phyloP scores from a whole-genome alignment of 2,113 vertebrate species.

The Pogona vitticeps region DNA sequence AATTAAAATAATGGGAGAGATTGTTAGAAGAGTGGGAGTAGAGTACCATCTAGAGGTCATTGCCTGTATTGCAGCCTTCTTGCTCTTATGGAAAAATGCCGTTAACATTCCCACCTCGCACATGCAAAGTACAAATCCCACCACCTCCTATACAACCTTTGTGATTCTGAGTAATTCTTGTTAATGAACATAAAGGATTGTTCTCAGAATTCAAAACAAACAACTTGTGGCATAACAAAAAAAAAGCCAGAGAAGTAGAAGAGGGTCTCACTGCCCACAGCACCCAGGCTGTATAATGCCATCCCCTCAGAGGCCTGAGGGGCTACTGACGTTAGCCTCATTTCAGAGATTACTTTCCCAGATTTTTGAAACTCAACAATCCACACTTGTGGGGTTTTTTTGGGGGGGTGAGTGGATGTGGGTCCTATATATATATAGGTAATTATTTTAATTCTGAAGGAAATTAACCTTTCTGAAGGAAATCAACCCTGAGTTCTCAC shows the following conservation, averaged over 20 bases:
- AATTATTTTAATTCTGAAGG: no score
- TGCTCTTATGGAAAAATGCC: background rate
- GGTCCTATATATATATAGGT: no score
- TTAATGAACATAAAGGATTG: rapidly evolving
- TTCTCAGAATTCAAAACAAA: background rate
- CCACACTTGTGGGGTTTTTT: no score
- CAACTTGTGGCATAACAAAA: background rate
- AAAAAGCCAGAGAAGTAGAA: background rate
- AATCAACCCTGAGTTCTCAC: no score
- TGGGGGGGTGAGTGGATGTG: no score
- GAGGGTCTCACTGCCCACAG: no score
- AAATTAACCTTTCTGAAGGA: no score
- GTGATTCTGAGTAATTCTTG: rapidly evolving
- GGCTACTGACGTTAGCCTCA: no score
- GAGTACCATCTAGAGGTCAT: background rate
- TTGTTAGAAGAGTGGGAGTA: background rate
- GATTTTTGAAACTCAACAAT: no score
- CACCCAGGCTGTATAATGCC: no score
- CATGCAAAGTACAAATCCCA: rapidly evolving
- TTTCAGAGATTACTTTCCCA: no score
- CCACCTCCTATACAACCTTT: rapidly evolving
- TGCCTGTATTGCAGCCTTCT: background rate
- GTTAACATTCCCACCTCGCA: background rate
- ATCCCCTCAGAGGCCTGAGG: no score
- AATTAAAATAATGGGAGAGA: background rate